Conservation (phyloP, 1,140 invertebrate species). For the Drosophila grimshawi region DNA sequence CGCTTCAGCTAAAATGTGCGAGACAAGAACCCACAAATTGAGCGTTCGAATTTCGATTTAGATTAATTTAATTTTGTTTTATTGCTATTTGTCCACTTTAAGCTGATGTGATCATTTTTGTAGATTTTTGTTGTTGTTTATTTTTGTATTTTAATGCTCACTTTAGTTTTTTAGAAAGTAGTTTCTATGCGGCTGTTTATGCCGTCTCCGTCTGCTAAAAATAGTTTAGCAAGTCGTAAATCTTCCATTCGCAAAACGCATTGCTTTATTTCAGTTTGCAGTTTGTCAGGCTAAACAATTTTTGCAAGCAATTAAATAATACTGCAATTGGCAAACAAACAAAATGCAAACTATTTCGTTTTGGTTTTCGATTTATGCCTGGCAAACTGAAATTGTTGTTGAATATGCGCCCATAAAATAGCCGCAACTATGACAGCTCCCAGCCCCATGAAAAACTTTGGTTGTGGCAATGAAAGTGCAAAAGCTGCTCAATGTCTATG, state of each 20-base stretch:
- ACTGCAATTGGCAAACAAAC: constrained; percentile 72
- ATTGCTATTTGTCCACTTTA: constrained; percentile 42
- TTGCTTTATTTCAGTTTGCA: constrained; percentile 31
- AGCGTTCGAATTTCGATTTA: constrained; percentile 43
- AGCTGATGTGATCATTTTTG: constrained; percentile 38
- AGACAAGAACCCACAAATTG: constrained; percentile 30
- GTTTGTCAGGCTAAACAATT: constrained; percentile 65
- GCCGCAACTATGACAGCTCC: constrained; percentile 64
- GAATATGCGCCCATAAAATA: constrained; percentile 64
- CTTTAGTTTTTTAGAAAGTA: constrained; percentile 72
- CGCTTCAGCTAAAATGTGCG: constrained; percentile 5
- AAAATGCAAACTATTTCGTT: constrained; percentile 52
- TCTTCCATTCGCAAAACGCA: constrained; percentile 51
- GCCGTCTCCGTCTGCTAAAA: constrained; percentile 1
- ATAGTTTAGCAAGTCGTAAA: constrained; percentile 74
- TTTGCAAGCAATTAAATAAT: constrained; percentile 75
- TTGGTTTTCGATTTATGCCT: constrained; percentile 54
- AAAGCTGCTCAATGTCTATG: constrained; percentile 59
- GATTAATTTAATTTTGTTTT: constrained; percentile 48
- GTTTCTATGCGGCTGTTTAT: constrained; percentile 42
- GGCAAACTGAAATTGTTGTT: constrained; percentile 49
- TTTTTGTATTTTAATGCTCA: constrained; percentile 12
- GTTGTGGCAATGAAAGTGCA: constrained; percentile 46
- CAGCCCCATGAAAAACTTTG: constrained; percentile 3
- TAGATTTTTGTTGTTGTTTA: background rate